Evolutionary conservation across 2,113 vertebrate species (phyloP), one percentile per base, ranked within the genome.

Genomic region (Gallinago paraguaiae): DNA sequence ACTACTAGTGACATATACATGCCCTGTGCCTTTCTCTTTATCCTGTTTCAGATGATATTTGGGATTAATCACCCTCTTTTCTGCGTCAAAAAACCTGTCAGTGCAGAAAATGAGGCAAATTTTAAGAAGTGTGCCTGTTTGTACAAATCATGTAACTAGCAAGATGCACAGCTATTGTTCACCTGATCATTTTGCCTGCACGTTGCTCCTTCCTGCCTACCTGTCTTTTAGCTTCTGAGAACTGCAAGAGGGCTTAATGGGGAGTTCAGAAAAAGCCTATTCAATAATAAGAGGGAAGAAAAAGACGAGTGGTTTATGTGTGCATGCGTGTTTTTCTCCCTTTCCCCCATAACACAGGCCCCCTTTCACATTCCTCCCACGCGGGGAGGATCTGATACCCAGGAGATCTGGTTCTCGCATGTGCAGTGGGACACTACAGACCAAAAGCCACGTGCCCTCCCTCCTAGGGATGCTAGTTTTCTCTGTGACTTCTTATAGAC

Each of bases 31-130:
- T 59, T 88, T 87, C 77, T 79, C 7, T 72, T 92, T 82, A 88
- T 81, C 77, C 70, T 41, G 43, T 56, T 93, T 76, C 39, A 67
- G 74, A 39, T 79, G 53, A 46, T 57, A 68, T 72, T 85, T 46
- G 41, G 86, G 74, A 92, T 79, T 94, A 90, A 92, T 75, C 46
- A 43, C 25, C 25, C 30, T 85, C 67, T 43, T 9, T 65, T 67
- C 30, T 69, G 22, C 74, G 22, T 46, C 18, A 71, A 70, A 87
- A 27, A 35, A 63, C 28, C 13, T 37, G 43, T 37, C 60, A 59
- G 51, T 91, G 37, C 30, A 85, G 70, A 77, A 86, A 95, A 46
- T 22, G 31, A 84, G 63, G 63, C 48, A 68, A 75, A 57, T 72
- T 61, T 82, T 79, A 72, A 81, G 65, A 22, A 65, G 56, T 13